These are phyloP conservation scores for Brotula barbata DNA, from an alignment of 2,797 vertebrate genomes.

Conservation along the genomic window DNA sequence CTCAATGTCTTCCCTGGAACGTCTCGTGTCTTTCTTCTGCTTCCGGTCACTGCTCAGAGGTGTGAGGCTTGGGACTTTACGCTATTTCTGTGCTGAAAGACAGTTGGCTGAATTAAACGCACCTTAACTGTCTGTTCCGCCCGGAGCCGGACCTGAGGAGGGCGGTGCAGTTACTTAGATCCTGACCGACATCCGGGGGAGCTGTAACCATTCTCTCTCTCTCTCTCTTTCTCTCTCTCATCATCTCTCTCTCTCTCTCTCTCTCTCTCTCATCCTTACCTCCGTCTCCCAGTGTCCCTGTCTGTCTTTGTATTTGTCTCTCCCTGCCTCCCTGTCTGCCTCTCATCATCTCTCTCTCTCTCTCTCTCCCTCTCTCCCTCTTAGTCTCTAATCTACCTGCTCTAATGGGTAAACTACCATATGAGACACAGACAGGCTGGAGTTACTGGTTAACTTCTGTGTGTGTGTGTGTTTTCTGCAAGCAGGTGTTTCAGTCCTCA, in stretches of 20 bases:
- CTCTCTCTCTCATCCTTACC: no score
- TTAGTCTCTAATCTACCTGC: no score
- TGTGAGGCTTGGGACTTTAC: not conserved
- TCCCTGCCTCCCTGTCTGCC: not conserved
- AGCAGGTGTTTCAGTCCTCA: slow-evolving; percentile 55
- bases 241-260: no score
- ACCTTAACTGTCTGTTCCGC: slow-evolving; percentile 52
- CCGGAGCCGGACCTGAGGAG: slow-evolving; percentile 71
- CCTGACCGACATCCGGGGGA: slow-evolving; percentile 70
- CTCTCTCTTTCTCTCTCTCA: not conserved
- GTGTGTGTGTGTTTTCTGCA: slow-evolving; percentile 28
- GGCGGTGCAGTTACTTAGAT: slow-evolving; percentile 59
- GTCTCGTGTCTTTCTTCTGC: not conserved
- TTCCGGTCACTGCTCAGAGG: rapidly evolving
- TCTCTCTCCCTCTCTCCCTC: not conserved
- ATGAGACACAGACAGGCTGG: slow-evolving; percentile 6
- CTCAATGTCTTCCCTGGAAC: no score
- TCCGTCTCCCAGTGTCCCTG: no score
- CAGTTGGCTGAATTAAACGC: slow-evolving; percentile 40
- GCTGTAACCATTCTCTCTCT: not conserved
- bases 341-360: not conserved
- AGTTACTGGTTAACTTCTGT: slow-evolving; percentile 49
- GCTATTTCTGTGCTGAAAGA: not conserved
- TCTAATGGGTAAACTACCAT: slow-evolving; percentile 20
- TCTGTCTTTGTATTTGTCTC: not conserved